Percentiles rank a stretch among this genome's conserved stretches.
Conservation (phyloP, 2,888 invertebrate genomes). For the Amorpha juglandis region DNA sequence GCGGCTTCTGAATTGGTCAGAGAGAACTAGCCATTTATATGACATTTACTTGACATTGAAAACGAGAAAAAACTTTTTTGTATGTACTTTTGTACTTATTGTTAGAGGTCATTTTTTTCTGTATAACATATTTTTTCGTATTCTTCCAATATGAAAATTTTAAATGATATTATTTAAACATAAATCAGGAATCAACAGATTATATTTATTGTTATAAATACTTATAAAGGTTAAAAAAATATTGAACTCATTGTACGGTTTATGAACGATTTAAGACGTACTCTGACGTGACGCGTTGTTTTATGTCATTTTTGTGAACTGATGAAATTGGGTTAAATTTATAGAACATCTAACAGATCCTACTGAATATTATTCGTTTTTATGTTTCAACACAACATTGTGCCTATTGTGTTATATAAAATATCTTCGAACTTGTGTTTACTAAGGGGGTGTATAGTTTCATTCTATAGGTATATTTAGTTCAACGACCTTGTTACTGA, state of each 20-base stretch:
- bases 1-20: background rate
- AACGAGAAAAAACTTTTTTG: slow-evolving; percentile 19
- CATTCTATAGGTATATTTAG: slow-evolving; percentile 81
- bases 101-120: background rate
- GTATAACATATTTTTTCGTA: background rate
- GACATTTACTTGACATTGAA: slow-evolving; percentile 62
- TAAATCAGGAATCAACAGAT: background rate
- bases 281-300: slow-evolving; percentile 73
- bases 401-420: slow-evolving; percentile 39
- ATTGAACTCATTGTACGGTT: too few species aligned
- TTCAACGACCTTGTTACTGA: slow-evolving; percentile 85
- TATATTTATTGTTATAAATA: background rate
- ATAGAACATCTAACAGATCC: slow-evolving; percentile 39
- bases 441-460: slow-evolving; percentile 61
- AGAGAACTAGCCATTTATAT: slow-evolving; percentile 35
- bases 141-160: background rate
- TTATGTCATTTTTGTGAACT: slow-evolving; percentile 62
- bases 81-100: too few species aligned
- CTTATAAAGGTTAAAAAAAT: background rate
- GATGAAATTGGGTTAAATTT: slow-evolving; percentile 49
- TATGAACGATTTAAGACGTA: slow-evolving; percentile 47
- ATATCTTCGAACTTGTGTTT: slow-evolving; percentile 45
- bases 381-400: slow-evolving; percentile 35
- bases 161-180: background rate
- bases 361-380: slow-evolving; percentile 32